A percentile compares a stretch with the other conserved stretches of the same genome.
Conservation (phyloP, 2,888 invertebrate species). For the Bellardia bayeri region DNA sequence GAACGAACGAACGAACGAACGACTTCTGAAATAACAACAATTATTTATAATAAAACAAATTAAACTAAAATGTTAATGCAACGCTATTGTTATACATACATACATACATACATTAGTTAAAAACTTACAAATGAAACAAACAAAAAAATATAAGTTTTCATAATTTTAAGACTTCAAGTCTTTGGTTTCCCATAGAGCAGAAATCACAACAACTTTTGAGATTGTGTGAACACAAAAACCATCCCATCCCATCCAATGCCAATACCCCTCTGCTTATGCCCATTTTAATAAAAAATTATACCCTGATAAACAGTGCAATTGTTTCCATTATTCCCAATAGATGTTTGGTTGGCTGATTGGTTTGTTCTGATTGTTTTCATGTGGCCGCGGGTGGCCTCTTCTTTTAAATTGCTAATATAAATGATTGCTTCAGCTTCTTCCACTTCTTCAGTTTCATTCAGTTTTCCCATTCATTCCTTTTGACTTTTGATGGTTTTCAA, state of each 20-base stretch:
- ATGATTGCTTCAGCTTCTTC: constrained; percentile 46
- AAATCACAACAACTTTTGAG: constrained; percentile 64
- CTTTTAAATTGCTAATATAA: constrained; percentile 59
- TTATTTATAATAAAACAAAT: constrained; percentile 41
- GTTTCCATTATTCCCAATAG: constrained; percentile 53
- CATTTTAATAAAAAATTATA: background rate
- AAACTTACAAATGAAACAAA: constrained; percentile 5
- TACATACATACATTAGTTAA: no score
- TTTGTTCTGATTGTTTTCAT: constrained; percentile 47
- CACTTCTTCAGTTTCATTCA: constrained; percentile 16
- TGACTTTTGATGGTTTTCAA: constrained; percentile 69
- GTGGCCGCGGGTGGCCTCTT: constrained; percentile 58
- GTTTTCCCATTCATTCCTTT: constrained; percentile 41
- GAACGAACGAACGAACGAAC: background rate
- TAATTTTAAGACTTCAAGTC: constrained; percentile 44
- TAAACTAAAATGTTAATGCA: constrained; percentile 17
- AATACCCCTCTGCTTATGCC: constrained; percentile 26
- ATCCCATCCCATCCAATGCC: background rate
- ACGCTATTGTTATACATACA: constrained; percentile 10
- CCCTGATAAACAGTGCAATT: constrained; percentile 54
- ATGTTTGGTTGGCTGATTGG: constrained; percentile 29
- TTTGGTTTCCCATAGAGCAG: constrained; percentile 42
- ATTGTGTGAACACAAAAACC: constrained; percentile 31
- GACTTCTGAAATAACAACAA: constrained; percentile 10
- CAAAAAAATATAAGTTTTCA: constrained; percentile 53